Evolutionary conservation across 2,113 vertebrate genomes (phyloP).

Genomic region (Thalassarche chlororhynchos): DNA sequence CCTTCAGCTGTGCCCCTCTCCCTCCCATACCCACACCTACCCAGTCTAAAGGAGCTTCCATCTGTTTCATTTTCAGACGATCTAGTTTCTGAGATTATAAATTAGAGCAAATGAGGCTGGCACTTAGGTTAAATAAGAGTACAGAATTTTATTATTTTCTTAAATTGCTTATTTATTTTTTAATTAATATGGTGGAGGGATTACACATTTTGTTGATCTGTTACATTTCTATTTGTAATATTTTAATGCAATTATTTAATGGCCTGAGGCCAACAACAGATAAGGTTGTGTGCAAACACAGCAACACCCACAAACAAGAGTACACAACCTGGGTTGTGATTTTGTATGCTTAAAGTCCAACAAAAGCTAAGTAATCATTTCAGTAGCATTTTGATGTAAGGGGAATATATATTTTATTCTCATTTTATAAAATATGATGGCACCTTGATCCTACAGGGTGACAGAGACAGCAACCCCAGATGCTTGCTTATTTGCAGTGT

Average conservation of each 20-base stretch:
- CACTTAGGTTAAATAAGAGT: background rate
- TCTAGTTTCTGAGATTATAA: background rate
- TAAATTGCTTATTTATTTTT: background rate
- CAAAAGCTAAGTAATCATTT: background rate
- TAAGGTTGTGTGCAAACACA: background rate
- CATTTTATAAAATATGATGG: background rate
- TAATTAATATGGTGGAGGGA: background rate
- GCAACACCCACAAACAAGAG: background rate
- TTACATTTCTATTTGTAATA: background rate
- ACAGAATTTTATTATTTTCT: background rate
- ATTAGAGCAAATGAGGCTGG: background rate
- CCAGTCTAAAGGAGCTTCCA: background rate
- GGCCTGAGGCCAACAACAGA: background rate
- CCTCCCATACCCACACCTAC: background rate
- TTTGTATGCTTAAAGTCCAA: background rate
- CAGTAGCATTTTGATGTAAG: background rate
- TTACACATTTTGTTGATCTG: background rate
- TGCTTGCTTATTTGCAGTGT: background rate
- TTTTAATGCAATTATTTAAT: background rate
- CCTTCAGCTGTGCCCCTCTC: background rate
- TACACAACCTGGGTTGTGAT: fast-evolving
- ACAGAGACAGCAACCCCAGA: background rate
- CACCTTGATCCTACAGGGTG: background rate
- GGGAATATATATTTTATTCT: background rate
- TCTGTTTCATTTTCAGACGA: background rate